Base-by-base conservation (phyloP, 2,888 invertebrate species). In the Lordiphosa andalusiaca region DNA sequence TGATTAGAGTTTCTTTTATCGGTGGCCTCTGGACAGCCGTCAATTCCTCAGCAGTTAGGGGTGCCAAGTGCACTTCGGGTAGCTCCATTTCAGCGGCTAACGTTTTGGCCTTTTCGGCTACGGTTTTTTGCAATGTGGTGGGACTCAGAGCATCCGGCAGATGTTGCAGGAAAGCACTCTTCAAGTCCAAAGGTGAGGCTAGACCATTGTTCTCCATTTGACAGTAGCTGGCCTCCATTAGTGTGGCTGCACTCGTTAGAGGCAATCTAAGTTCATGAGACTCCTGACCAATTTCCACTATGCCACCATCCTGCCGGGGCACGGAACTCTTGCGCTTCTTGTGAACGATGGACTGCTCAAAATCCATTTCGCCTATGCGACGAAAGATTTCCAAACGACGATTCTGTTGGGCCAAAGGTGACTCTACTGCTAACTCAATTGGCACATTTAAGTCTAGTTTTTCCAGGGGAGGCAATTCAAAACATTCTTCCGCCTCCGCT, bases 71-170 rank as follows among this genome's bases (percentile, higher is more conserved):
- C n/a, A 89, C 74, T 25, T 86, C 80, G 4, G 87, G 85, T 25
- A 89, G 47, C 40, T 88, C 67, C 38, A 88, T 53, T 64, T 84
- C 85, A 30, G 69, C 85, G 0, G 88, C 87, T 37, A 88, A 67
- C 0, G 93, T 91, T 86, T 93, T 94, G 75, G 95, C 95, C 86
- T 95, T 95, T 67, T 92, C 91, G 85, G 93, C 93, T 38, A 95
- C 93, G 69, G 95, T 93, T 70, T 92, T 92, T 71, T 93, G 92
- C 48, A 95, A 92, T 0, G 92, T 91, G 66, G 92, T 92, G 3
- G 93, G 93, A 87, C 93, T 93, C 76, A 91, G 90, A 44, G 91
- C 88, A 73, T 93, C 91, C 0, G 91, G 90, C 40, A 91, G 82
- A 68, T 91, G 88, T 38, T 82, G 71, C 21, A 68, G 56, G 30